Base-by-base conservation (phyloP, 2,888 invertebrate species). In the Prostheceraeus crozeri region DNA sequence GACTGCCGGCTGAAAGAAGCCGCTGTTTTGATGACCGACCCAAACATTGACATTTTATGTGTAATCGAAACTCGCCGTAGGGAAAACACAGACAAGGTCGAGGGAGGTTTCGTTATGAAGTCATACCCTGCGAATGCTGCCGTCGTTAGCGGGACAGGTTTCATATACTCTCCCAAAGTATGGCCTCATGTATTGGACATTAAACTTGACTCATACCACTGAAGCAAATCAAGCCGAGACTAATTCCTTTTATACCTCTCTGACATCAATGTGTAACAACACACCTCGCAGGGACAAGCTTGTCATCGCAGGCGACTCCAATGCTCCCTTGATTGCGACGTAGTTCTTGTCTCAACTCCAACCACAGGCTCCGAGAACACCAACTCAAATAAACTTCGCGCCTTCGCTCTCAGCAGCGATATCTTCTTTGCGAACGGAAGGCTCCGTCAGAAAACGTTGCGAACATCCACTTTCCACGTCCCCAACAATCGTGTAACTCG, bases 1-100 rank as follows among this genome's bases (percentile, higher is more conserved):
- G n/a, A n/a, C n/a, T n/a, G n/a, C n/a, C n/a, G n/a, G n/a, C 23
- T 48, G 4, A 48, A 48, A 14, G 48, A 48, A 48, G 14, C 48
- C 25, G 14, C 28, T 23, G 4, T 23, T 4, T 30, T 48, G 27
- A 48, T 48, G 23, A 48, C 28, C 27, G 14, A 48, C 6, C 4
- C 28, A 8, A 48, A 48, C 28, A n/a, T 48, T 25, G 48, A 48
- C 23, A 48, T 48, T 25, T 30, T 48, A 25, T 48, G 48, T 25
- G 19, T 48, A 4, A 19, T 48, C 28, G 23, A 48, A 48, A 48
- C 23, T 25, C 4, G 14, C 23, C 14, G 4, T 25, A 11, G 19
- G 14, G 48, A 48, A 48, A 48, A 48, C 23, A 48, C 48, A 48
- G 8, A 48, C 28, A 14, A 11, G 28, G 25, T 48, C 3, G 48